Evolutionary conservation across 2,888 invertebrate species (phyloP).

Genomic region (Globia sparganii): DNA sequence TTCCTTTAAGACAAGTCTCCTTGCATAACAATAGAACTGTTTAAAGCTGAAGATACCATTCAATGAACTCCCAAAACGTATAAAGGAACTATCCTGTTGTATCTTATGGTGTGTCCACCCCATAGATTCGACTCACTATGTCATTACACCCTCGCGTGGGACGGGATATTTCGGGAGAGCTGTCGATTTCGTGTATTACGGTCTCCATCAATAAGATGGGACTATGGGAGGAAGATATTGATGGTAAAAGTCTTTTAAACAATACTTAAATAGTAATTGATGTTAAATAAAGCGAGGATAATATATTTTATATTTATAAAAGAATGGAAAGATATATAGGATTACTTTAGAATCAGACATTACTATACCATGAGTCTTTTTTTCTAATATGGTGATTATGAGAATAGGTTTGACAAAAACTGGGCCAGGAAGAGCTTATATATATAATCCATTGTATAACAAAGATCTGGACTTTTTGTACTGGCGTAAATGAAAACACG

Average conservation of each 20-base stretch:
- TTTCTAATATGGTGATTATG: not conserved
- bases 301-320: not conserved
- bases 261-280: slow-evolving; percentile 1
- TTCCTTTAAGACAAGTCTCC: not conserved
- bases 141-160: slow-evolving; percentile 79
- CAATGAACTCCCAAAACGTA: not conserved
- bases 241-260: slow-evolving; percentile 23
- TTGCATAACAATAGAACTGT: not conserved
- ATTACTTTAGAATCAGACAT: not conserved
- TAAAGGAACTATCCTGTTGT: slow-evolving; percentile 26
- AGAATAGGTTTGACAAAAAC: too few relatives aligned
- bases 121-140: slow-evolving; percentile 62
- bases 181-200: slow-evolving; percentile 68
- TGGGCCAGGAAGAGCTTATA: too few relatives aligned
- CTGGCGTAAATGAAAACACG: not conserved
- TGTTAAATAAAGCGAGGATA: not conserved
- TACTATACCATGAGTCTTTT: not conserved
- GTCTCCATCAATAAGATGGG: slow-evolving; percentile 39
- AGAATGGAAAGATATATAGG: not conserved
- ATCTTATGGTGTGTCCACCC: slow-evolving; percentile 54
- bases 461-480: too few relatives aligned
- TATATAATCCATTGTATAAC: not conserved
- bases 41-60: not conserved
- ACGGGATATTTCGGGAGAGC: slow-evolving; percentile 73
- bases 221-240: slow-evolving; percentile 19